These are phyloP conservation scores for Notothenia rossii DNA, from an alignment of 2,113 vertebrate genomes.

Conservation along the genomic window DNA sequence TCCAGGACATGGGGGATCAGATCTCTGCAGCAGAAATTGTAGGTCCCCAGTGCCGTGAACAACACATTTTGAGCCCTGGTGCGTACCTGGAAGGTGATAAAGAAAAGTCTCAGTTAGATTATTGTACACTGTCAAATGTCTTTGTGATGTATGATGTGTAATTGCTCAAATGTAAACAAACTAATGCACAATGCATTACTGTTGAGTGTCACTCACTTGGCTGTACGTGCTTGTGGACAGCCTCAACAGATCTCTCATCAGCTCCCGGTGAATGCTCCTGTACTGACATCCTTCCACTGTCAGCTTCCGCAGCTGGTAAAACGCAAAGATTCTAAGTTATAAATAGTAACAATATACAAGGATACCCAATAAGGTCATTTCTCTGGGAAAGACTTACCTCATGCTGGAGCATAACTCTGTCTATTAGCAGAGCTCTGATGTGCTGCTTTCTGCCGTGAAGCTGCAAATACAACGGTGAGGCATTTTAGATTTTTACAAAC, in stretches of 20 bases:
- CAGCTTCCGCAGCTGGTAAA: constrained; percentile 90
- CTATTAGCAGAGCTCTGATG: constrained; percentile 95
- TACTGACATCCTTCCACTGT: constrained; percentile 96
- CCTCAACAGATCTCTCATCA: constrained; percentile 93
- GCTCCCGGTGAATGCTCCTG: constrained; percentile 91
- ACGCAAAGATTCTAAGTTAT: constrained; percentile 25
- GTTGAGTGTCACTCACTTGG: constrained; percentile 84
- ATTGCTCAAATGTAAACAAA: background rate
- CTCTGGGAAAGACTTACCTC: constrained; percentile 83
- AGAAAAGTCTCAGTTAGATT: background rate
- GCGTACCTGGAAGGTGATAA: constrained; percentile 86
- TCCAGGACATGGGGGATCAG: constrained; percentile 93
- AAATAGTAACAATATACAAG: background rate
- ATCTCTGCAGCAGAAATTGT: constrained; percentile 97
- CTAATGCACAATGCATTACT: background rate
- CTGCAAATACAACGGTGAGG: constrained; percentile 80
- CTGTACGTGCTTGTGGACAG: constrained; percentile 97
- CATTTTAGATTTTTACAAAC: background rate
- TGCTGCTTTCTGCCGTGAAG: constrained; percentile 96
- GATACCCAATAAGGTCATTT: rapidly evolving
- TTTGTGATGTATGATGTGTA: background rate
- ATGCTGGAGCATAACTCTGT: constrained; percentile 98
- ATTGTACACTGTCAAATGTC: background rate
- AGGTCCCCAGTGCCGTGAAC: constrained; percentile 94
- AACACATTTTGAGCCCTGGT: constrained; percentile 95